Conservation (phyloP, 2,113 vertebrate genomes). For the Holacanthus passer region DNA sequence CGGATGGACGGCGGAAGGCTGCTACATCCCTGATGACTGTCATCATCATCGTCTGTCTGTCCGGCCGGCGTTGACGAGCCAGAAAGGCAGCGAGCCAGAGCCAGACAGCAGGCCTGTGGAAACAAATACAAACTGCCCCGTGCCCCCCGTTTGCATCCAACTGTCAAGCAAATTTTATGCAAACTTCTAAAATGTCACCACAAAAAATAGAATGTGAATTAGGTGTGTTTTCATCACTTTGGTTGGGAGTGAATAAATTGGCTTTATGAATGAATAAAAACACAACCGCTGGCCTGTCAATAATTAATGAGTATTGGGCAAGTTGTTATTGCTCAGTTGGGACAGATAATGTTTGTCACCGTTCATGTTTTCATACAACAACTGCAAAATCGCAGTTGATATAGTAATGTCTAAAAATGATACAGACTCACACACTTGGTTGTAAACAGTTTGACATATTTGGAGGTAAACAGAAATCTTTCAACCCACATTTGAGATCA, state of each 20-base stretch:
- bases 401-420: background rate
- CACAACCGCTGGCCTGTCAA: slow-evolving; percentile 7
- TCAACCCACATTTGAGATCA: background rate
- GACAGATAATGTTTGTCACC: slow-evolving; percentile 22
- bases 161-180: slow-evolving; percentile 55
- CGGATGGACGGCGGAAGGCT: slow-evolving; percentile 62
- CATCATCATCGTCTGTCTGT: slow-evolving; percentile 79
- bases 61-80: slow-evolving; percentile 63
- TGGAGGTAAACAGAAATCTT: background rate
- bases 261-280: slow-evolving; percentile 49
- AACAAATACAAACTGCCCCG: slow-evolving; percentile 64
- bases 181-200: slow-evolving; percentile 57
- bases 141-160: slow-evolving; percentile 50
- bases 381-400: background rate
- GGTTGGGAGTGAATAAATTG: slow-evolving; percentile 26
- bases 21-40: slow-evolving; percentile 73
- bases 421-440: background rate
- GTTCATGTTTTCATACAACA: slow-evolving; percentile 22
- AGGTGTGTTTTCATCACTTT: slow-evolving; percentile 23
- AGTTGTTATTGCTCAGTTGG: slow-evolving; percentile 20
- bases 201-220: slow-evolving; percentile 17
- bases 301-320: slow-evolving; percentile 23
- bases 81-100: slow-evolving; percentile 69
- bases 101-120: slow-evolving; percentile 67
- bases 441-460: background rate